These are phyloP conservation scores for Episyrphus balteatus DNA, from an alignment of 1,140 invertebrate species.

Conservation along the genomic window DNA sequence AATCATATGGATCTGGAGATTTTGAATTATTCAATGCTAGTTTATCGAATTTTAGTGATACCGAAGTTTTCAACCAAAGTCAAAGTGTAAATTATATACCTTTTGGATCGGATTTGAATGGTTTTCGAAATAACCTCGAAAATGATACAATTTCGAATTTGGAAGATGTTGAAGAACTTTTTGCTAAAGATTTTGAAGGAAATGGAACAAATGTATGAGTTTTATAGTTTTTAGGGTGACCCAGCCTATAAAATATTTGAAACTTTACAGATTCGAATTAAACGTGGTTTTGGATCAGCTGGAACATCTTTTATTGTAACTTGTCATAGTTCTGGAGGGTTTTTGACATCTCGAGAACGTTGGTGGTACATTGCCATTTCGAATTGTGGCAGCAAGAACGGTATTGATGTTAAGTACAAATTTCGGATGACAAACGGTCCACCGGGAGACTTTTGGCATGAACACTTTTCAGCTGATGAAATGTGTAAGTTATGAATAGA, in stretches of 20 bases:
- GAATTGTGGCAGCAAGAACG: slow-evolving; percentile 35
- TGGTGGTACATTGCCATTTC: slow-evolving; percentile 47
- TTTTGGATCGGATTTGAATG: neutral
- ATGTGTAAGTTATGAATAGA: slow-evolving; percentile 54
- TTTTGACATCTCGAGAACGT: slow-evolving; percentile 53
- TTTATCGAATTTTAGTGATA: neutral
- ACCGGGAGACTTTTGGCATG: slow-evolving; percentile 61
- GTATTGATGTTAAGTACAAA: slow-evolving; percentile 55
- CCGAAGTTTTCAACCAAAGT: neutral
- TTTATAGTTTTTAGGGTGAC: too few relatives aligned
- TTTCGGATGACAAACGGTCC: slow-evolving; percentile 73
- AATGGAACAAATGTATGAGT: neutral
- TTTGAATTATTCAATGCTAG: neutral
- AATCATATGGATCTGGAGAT: slow-evolving; percentile 5
- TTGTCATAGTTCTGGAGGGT: slow-evolving; percentile 49
- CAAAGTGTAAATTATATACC: neutral
- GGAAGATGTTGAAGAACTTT: slow-evolving; percentile 4
- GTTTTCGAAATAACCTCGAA: slow-evolving; percentile 1
- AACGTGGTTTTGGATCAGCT: neutral
- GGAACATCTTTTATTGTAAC: slow-evolving; percentile 21
- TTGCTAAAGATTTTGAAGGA: neutral
- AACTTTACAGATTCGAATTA: neutral
- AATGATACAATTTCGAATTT: neutral
- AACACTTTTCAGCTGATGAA: slow-evolving; percentile 87
- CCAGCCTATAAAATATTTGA: too few relatives aligned